phyloP scores from a whole-genome alignment of 1,140 invertebrate species.

The Aculops lycopersici region DNA sequence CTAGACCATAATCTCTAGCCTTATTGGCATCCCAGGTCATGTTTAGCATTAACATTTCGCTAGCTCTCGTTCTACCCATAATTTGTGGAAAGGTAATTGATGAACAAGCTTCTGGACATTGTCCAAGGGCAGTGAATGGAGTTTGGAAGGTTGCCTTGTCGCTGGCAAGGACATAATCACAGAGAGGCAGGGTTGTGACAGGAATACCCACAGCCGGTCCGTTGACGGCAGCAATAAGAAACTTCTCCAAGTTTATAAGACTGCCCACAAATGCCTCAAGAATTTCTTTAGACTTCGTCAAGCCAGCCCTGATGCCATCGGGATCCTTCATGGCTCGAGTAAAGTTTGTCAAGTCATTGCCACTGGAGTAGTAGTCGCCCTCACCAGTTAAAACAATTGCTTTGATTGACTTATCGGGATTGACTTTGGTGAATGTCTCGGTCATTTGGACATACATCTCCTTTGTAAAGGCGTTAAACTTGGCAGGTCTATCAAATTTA shows the following conservation, averaged over 20 bases:
- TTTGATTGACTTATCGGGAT: conserved; percentile 22
- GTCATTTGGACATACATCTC: conserved; percentile 31
- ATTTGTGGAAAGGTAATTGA: conserved; percentile 42
- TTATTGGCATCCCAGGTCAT: conserved; percentile 37
- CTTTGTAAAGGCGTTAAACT: conserved; percentile 39
- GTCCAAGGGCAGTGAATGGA: conserved; percentile 41
- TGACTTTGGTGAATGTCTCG: conserved; percentile 28
- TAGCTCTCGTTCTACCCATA: conserved; percentile 34
- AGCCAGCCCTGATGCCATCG: conserved; percentile 15
- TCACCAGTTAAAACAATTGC: conserved; percentile 34
- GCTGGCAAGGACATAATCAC: conserved; percentile 53
- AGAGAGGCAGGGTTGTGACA: conserved; percentile 41
- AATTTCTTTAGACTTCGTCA: conserved; percentile 16
- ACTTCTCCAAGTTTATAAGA: conserved; percentile 56
- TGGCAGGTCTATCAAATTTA: conserved; percentile 31
- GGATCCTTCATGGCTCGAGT: conserved; percentile 11
- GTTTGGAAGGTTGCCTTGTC: conserved; percentile 48
- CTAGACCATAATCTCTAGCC: conserved; percentile 31
- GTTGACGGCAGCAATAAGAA: conserved; percentile 54
- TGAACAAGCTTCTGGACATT: conserved; percentile 51
- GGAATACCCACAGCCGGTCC: conserved; percentile 64
- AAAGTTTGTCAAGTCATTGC: conserved; percentile 41
- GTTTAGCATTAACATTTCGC: conserved; percentile 42
- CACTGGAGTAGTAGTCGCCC: conserved; percentile 46
- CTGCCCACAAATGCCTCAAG: conserved; percentile 29